Conservation (phyloP, 2,888 invertebrate genomes). For the Himalopsyche japonica region DNA sequence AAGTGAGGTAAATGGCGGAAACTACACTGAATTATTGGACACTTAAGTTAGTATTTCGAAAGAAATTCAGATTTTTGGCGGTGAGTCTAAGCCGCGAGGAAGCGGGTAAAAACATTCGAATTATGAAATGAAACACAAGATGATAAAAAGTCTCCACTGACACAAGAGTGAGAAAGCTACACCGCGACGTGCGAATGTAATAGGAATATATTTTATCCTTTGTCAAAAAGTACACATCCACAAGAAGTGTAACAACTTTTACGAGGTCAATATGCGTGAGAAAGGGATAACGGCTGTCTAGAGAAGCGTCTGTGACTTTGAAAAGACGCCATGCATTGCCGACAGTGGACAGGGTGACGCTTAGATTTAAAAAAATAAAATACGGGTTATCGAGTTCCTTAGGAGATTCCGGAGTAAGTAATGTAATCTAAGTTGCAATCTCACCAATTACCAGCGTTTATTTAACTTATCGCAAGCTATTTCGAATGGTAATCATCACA, state of each 20-base stretch:
- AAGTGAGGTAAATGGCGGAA: neutral
- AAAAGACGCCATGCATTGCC: constrained; percentile 56
- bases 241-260: constrained; percentile 57
- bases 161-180: constrained; percentile 45
- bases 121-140: constrained; percentile 50
- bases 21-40: neutral
- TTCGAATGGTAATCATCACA: constrained; percentile 18
- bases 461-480: constrained; percentile 24
- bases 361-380: constrained; percentile 30
- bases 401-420: constrained; percentile 15
- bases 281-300: constrained; percentile 62
- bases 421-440: constrained; percentile 12
- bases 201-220: constrained; percentile 58
- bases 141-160: constrained; percentile 45
- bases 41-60: neutral
- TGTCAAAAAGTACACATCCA: constrained; percentile 56
- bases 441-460: constrained; percentile 23
- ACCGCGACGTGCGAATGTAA: constrained; percentile 54
- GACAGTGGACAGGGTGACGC: constrained; percentile 43
- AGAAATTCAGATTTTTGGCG: neutral
- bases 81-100: neutral
- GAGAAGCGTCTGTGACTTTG: constrained; percentile 52
- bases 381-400: constrained; percentile 19
- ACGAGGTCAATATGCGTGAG: constrained; percentile 58
- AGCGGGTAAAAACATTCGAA: constrained; percentile 11